Evolutionary conservation across 2,888 invertebrate species (phyloP), one percentile per base, ranked within the genome.

Genomic region (Zhuqinia jingwanae): DNA sequence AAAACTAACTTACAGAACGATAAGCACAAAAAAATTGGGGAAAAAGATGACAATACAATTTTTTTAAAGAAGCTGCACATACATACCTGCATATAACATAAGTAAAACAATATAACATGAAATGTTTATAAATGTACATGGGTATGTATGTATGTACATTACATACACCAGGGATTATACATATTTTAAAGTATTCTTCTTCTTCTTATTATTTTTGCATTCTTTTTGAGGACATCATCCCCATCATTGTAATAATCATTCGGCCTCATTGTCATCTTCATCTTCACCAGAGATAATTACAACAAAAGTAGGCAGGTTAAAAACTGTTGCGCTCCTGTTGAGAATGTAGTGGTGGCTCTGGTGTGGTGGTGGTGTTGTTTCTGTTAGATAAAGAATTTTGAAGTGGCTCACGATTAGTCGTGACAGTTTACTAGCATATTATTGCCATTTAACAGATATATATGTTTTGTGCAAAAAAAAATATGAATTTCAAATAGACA

Each of bases 401-500:
- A 65, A 78, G 47, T 78, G 42, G 63, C 63, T 78, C 78, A 78
- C 78, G 78, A 27, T 47, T 50, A 50, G 45, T 78, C 78, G 78
- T 78, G 78, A 78, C 78, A 47, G 45, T 68, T 65, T 65, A 45
- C 42, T 22, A 68, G 42, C 42, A 68, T 68, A 45, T 45, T 68
- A 68, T 20, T 13, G 8, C 30, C 36, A 63, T 63, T 63, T 63
- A 63, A 17, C n/a, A 63, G 27, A n/a, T 27, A 60, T 60, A n/a
- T 22, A 70, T 13, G n/a, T 70, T 22, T 70, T 70, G 2, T 36
- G 63, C 15, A n/a, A 13, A 63, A 15, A 36, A 60, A 60, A 60
- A 17, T 30, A 42, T 10, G 22, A 11, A 27, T 13, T 60, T 60
- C n/a, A n/a, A n/a, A n/a, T n/a, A n/a, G n/a, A n/a, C n/a, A n/a